Evolutionary conservation across 35 echinoderm and acorn worm species (phyloP).

Genomic region (Nesometra sesokonis): DNA sequence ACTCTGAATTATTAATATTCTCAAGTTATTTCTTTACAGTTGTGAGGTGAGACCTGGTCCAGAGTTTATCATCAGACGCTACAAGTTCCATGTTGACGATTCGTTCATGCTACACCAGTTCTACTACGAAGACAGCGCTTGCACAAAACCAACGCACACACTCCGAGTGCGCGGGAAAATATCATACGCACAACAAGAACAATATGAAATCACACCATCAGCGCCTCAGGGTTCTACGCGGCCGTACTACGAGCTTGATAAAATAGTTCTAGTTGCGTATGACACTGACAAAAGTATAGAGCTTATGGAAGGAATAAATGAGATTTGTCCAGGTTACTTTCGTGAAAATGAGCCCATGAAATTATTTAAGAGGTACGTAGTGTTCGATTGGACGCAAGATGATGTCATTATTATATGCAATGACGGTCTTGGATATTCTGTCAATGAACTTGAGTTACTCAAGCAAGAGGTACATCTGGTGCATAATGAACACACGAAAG

Average conservation of each 20-base stretch:
- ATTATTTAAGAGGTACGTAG: constrained; percentile 30
- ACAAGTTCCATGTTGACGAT: constrained; percentile 76
- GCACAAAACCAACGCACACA: constrained; percentile 62
- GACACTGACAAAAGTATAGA: constrained; percentile 26
- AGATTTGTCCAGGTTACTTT: constrained; percentile 42
- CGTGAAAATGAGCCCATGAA: constrained; percentile 14
- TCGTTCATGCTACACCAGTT: constrained; percentile 78
- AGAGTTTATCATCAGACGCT: constrained; percentile 54
- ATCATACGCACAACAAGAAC: not conserved
- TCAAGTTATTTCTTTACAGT: constrained; percentile 13
- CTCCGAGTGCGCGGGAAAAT: constrained; percentile 41
- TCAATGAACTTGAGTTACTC: constrained; percentile 77
- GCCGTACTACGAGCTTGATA: constrained; percentile 65
- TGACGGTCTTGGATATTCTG: constrained; percentile 41
- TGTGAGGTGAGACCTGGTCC: constrained; percentile 85
- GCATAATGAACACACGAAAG: constrained; percentile 11
- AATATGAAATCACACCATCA: constrained; percentile 15
- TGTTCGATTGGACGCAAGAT: constrained; percentile 45
- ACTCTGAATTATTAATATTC: no score
- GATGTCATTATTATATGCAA: constrained; percentile 36
- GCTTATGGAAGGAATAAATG: constrained; percentile 28
- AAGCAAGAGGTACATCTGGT: constrained; percentile 37
- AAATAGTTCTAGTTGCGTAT: constrained; percentile 51
- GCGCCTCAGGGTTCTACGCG: constrained; percentile 33
- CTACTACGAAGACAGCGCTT: constrained; percentile 79